Evolutionary conservation across 2,888 invertebrate species (phyloP).

Genomic region (Melanostoma scalare): DNA sequence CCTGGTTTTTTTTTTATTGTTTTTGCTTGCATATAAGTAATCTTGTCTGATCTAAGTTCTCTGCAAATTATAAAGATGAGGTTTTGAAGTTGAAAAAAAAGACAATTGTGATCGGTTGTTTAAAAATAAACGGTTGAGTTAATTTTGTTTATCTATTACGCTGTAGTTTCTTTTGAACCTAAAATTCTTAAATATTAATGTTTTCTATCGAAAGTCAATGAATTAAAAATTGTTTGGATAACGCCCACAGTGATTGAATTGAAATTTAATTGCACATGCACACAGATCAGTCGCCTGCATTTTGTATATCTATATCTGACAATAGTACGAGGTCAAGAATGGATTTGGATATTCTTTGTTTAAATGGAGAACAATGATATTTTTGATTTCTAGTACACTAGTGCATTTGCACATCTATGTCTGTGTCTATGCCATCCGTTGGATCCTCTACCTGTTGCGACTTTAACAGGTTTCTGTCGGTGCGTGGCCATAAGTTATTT

Average conservation of each 20-base stretch:
- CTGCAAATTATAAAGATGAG: slow-evolving; percentile 27
- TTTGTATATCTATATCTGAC: slow-evolving; percentile 26
- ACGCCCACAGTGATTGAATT: slow-evolving; percentile 39
- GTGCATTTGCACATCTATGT: slow-evolving; percentile 62
- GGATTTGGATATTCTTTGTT: slow-evolving; percentile 51
- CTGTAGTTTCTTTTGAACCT: slow-evolving; percentile 13
- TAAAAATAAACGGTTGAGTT: slow-evolving; percentile 9
- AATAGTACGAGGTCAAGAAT: slow-evolving; percentile 43
- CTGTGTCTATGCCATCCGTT: slow-evolving; percentile 54
- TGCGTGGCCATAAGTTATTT: slow-evolving; percentile 66
- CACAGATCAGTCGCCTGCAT: background rate
- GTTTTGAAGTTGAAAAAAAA: slow-evolving; percentile 44
- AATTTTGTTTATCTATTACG: slow-evolving; percentile 21
- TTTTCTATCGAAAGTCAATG: slow-evolving; percentile 1
- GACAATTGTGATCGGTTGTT: slow-evolving; percentile 23
- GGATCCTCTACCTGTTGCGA: slow-evolving; percentile 63
- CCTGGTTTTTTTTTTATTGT: slow-evolving; percentile 34
- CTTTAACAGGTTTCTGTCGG: slow-evolving; percentile 69
- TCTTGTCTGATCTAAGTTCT: slow-evolving; percentile 25
- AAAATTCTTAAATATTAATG: background rate
- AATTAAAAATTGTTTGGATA: slow-evolving; percentile 27
- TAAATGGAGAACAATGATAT: slow-evolving; percentile 45
- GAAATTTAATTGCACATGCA: slow-evolving; percentile 37
- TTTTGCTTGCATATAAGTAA: slow-evolving; percentile 33
- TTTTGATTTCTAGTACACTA: slow-evolving; percentile 31